A percentile compares a stretch with the other conserved stretches of the same genome.
These are phyloP conservation scores for Pocillopora damicornis DNA, from an alignment of 64 coral and sea anemone species.

Conservation along the genomic window DNA sequence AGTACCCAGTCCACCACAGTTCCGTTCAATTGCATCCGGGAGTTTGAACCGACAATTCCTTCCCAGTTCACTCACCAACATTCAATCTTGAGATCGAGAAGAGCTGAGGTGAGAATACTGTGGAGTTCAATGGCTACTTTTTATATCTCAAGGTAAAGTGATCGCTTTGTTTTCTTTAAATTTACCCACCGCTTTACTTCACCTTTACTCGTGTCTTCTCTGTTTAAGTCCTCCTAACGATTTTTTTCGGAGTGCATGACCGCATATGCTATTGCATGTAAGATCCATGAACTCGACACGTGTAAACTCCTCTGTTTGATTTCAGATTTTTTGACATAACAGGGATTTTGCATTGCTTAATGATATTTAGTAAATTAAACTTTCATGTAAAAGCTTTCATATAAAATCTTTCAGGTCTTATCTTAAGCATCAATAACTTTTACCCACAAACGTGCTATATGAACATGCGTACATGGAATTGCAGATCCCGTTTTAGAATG, in stretches of 20 bases:
- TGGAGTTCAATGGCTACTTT: slow-evolving; percentile 32
- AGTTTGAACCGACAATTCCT: background rate
- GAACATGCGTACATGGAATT: too few relatives aligned
- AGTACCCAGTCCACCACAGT: slow-evolving; percentile 8
- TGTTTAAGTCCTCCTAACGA: background rate
- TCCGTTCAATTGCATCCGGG: background rate
- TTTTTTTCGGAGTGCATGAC: background rate
- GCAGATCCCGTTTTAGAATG: too few relatives aligned
- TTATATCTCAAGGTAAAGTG: background rate
- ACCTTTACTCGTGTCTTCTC: background rate
- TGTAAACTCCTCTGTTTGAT: background rate
- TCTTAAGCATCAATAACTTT: too few relatives aligned
- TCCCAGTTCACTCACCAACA: slow-evolving; percentile 5
- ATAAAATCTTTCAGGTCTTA: background rate
- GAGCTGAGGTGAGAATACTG: background rate
- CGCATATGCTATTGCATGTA: background rate
- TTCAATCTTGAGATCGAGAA: background rate
- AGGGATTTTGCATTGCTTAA: background rate
- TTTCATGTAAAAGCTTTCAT: too few relatives aligned
- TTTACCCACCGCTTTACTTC: background rate
- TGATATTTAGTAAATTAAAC: background rate
- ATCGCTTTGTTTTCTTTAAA: background rate
- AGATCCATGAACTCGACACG: slow-evolving; percentile 15
- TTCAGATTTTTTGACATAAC: slow-evolving; percentile 14
- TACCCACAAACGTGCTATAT: too few relatives aligned